Base-by-base conservation (phyloP, 2,113 vertebrate species). In the Scatophagus argus region DNA sequence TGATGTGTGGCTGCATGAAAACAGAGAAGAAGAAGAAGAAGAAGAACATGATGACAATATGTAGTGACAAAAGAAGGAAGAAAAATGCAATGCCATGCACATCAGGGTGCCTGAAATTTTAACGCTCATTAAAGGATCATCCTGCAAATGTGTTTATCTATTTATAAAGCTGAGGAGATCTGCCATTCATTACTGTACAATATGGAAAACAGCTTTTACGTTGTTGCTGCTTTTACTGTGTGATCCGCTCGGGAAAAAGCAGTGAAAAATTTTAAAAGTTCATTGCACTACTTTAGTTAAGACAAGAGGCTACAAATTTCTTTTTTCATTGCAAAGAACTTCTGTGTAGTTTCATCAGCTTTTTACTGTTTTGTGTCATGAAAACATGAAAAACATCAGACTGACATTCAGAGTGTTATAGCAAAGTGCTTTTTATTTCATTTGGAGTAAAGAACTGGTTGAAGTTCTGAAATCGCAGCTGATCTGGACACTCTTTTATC, bases 71-170 rank as follows among this genome's bases (percentile, higher is more conserved):
- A 38, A 38, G 27, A 1, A 6, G 19, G 2, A 3, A 43, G 19
- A 7, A 21, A 60, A 56, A 19, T 61, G n/a, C 2, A 32, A 11
- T 36, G 38, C 21, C 10, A 34, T 31, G 12, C 32, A 13, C 38
- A 27, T 54, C 9, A 71, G 19, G 56, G 38, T 39, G 27, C 12
- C 41, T 64, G 9, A 31, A 21, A 39, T 71, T 29, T 12, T 6
- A 63, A 56, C 49, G 17, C 55, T 51, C 32, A 77, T 71, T 36
- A 56, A 55, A 2, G 31, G 47, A 62, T 46, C 36, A 29, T 78
- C 32, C 32, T 58, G 25, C 10, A 32, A 17, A 34, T 32, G 3
- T 39, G 51, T 73, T 38, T 11, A 39, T 62, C 7, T 62, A 4
- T 31, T 61, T 52, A 49, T 19, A 11, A 8, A n/a, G 10, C 43